phyloP scores from a whole-genome alignment of 2,797 vertebrate species.

The Huso huso region DNA sequence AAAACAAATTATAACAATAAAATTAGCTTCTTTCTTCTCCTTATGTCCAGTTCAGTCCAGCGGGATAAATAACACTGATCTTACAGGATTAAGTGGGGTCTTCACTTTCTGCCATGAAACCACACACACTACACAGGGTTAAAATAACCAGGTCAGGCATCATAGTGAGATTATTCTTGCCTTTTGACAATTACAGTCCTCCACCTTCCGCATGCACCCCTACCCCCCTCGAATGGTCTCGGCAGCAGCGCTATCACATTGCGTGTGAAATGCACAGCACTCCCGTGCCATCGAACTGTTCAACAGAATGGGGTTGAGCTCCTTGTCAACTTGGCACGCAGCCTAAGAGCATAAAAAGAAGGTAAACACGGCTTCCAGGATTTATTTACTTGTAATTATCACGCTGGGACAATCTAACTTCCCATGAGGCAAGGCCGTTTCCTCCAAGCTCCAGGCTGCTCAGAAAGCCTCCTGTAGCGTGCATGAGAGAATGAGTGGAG shows the following conservation, averaged over 20 bases:
- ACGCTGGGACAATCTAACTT: slow-evolving; percentile 57
- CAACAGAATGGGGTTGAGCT: slow-evolving; percentile 43
- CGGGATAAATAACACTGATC: too few relatives aligned
- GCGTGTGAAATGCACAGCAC: slow-evolving; percentile 58
- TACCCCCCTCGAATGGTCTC: slow-evolving; percentile 27
- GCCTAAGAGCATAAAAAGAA: slow-evolving; percentile 41
- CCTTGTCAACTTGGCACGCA: slow-evolving; percentile 41
- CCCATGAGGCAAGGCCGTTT: slow-evolving; percentile 51
- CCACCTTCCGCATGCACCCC: background rate
- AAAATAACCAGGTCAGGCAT: too few relatives aligned
- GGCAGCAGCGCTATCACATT: slow-evolving; percentile 29
- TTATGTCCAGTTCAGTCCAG: too few relatives aligned
- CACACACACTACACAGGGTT: too few relatives aligned
- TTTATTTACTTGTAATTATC: slow-evolving; percentile 51
- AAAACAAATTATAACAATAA: too few relatives aligned
- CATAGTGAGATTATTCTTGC: too few relatives aligned
- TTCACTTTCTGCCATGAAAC: too few relatives aligned
- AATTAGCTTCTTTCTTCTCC: too few relatives aligned
- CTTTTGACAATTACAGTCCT: background rate
- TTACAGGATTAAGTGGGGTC: too few relatives aligned
- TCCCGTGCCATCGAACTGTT: slow-evolving; percentile 46
- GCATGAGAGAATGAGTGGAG: slow-evolving; percentile 23
- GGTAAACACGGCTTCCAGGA: slow-evolving; percentile 66
- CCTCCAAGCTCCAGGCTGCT: slow-evolving; percentile 36
- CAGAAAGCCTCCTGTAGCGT: slow-evolving; percentile 38